phyloP scores from a whole-genome alignment of 2,888 invertebrate genomes.

The Endotricha flammealis region DNA sequence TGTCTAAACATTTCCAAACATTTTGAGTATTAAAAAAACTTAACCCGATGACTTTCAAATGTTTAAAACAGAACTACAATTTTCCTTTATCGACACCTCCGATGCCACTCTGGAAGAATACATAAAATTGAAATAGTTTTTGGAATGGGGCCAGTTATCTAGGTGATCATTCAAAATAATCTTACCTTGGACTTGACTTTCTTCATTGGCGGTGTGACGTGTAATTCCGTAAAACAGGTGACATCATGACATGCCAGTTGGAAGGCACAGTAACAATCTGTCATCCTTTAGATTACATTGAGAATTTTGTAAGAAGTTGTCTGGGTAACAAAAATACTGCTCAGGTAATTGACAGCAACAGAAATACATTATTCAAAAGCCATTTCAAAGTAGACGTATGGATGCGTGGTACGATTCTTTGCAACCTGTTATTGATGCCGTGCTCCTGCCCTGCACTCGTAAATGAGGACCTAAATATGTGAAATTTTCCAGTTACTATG shows the following conservation, averaged over 20 bases:
- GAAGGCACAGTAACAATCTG: slow-evolving; percentile 22
- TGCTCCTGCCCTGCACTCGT: too few species aligned
- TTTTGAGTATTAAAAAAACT: too few species aligned
- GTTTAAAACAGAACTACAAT: too few species aligned
- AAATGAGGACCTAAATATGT: too few species aligned
- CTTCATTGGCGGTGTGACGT: slow-evolving; percentile 30
- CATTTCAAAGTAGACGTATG: too few species aligned
- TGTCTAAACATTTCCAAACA: background rate
- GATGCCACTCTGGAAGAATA: slow-evolving; percentile 17
- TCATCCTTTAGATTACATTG: slow-evolving; percentile 15
- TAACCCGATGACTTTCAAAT: background rate
- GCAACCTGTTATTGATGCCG: too few species aligned
- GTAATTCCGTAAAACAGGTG: slow-evolving; percentile 14
- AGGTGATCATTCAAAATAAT: slow-evolving; percentile 50
- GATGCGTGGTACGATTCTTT: too few species aligned
- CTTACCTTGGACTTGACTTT: slow-evolving; percentile 56
- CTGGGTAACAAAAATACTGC: slow-evolving; percentile 11
- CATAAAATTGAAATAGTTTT: slow-evolving; percentile 42
- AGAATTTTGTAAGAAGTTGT: background rate
- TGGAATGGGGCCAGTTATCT: slow-evolving; percentile 48
- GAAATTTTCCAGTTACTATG: too few species aligned
- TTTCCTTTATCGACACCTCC: background rate
- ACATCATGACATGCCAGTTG: slow-evolving; percentile 29
- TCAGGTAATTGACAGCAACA: slow-evolving; percentile 30
- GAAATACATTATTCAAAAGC: slow-evolving; percentile 14